Conservation (phyloP, 2,797 vertebrate genomes). For the Enteromius viviparus region DNA sequence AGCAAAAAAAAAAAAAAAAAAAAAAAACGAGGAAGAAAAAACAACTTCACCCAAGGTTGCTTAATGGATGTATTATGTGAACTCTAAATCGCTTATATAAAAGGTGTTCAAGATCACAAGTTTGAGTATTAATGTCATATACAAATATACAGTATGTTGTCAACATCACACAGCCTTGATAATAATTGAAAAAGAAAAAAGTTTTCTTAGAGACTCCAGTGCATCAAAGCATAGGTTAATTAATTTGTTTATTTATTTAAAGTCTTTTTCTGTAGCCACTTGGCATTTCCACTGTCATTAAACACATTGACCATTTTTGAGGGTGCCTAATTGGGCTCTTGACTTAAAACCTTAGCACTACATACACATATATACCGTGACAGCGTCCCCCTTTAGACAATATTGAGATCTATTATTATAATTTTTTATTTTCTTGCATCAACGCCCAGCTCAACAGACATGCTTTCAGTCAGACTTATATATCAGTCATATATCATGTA, state of each 20-base stretch:
- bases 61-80: not conserved
- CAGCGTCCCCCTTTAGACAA: not conserved
- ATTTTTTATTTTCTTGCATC: not conserved
- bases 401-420: not conserved
- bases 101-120: not conserved
- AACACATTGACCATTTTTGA: conserved; percentile 1
- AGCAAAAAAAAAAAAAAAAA: not conserved
- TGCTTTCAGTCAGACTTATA: not conserved
- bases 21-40: too few relatives aligned
- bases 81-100: too few relatives aligned
- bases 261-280: not conserved
- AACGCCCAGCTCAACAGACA: not conserved
- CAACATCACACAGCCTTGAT: not conserved
- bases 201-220: not conserved
- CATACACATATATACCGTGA: not conserved
- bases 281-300: not conserved
- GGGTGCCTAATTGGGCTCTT: not conserved
- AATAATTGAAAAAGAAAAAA: not conserved
- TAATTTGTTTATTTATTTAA: not conserved
- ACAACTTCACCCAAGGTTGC: not conserved
- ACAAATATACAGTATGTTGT: not conserved
- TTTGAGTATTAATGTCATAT: not conserved
- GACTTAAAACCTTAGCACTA: not conserved
- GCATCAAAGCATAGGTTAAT: not conserved
- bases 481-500: not conserved